Evolutionary conservation across 35 echinoderm and acorn worm species (phyloP).

Genomic region (Anneissia japonica): DNA sequence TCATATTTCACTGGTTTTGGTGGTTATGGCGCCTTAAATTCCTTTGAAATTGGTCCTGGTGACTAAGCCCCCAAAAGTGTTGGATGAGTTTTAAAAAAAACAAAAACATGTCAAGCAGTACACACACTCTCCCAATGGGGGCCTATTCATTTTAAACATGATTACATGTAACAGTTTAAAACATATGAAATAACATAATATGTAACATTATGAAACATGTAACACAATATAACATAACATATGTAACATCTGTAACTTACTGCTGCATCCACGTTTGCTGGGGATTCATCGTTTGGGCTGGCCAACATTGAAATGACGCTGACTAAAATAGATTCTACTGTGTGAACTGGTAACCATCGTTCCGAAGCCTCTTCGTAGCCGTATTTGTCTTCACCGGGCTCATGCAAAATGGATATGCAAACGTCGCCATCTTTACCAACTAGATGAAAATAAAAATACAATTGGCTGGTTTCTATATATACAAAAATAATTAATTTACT

Average conservation of each 20-base stretch:
- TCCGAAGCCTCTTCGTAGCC: slow-evolving; percentile 81
- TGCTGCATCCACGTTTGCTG: slow-evolving; percentile 95
- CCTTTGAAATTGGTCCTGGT: too few species aligned
- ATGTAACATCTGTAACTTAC: slow-evolving; percentile 28
- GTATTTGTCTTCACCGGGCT: slow-evolving; percentile 98
- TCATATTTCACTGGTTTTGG: too few species aligned
- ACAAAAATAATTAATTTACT: neutral
- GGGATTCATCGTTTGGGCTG: slow-evolving; percentile 95
- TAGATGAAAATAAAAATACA: slow-evolving; percentile 17
- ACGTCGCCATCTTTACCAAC: slow-evolving; percentile 84
- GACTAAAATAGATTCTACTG: slow-evolving; percentile 86
- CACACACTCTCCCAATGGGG: neutral
- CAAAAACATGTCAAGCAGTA: neutral
- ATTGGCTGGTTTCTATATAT: neutral
- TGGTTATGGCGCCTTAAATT: too few species aligned
- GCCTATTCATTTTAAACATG: neutral
- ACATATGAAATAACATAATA: neutral
- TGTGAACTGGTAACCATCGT: slow-evolving; percentile 87
- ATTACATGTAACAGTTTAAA: neutral
- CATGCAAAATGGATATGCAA: slow-evolving; percentile 97
- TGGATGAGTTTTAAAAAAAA: neutral
- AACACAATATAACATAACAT: neutral
- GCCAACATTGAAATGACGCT: slow-evolving; percentile 98
- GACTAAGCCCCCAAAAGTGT: neutral
- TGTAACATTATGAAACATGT: neutral